Conservation (phyloP, 92 coral and sea anemone species). For the Plumapathes pennacea region DNA sequence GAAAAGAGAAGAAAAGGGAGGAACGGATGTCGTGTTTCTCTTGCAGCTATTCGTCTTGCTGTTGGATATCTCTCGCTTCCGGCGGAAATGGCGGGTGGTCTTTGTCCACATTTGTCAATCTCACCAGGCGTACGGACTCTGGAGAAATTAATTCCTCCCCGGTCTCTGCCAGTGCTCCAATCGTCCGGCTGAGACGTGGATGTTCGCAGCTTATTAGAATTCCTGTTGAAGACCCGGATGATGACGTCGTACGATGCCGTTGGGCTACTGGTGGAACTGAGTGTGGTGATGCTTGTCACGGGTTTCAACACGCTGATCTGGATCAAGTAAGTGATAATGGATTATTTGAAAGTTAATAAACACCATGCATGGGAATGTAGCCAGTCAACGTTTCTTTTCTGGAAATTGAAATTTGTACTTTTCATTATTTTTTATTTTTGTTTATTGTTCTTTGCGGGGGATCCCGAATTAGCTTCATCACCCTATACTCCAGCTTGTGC, state of each 20-base stretch:
- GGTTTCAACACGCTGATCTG: constrained; percentile 33
- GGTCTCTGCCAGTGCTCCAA: constrained; percentile 44
- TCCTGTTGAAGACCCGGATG: constrained; percentile 53
- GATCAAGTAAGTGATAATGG: constrained; percentile 33
- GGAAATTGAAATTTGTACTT: no score
- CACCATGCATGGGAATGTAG: background rate
- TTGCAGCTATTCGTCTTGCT: constrained; percentile 32
- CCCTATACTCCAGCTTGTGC: no score
- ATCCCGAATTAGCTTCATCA: no score
- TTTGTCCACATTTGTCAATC: constrained; percentile 37
- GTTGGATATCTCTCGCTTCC: constrained; percentile 28
- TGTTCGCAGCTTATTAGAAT: constrained; percentile 29
- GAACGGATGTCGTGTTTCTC: background rate
- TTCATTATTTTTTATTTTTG: no score
- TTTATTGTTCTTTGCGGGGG: no score
- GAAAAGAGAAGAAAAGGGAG: no score
- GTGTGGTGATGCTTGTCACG: constrained; percentile 10
- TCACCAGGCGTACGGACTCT: constrained; percentile 26
- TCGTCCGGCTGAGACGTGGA: constrained; percentile 28
- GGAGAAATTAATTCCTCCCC: constrained; percentile 61
- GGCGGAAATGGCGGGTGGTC: constrained; percentile 18
- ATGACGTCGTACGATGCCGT: constrained; percentile 51
- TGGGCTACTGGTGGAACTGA: constrained; percentile 29
- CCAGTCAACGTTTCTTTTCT: no score
- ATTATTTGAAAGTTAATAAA: background rate